Percentiles rank a stretch among this genome's conserved stretches.
phyloP scores from a whole-genome alignment of 2,113 vertebrate species.

The Talpa occidentalis region DNA sequence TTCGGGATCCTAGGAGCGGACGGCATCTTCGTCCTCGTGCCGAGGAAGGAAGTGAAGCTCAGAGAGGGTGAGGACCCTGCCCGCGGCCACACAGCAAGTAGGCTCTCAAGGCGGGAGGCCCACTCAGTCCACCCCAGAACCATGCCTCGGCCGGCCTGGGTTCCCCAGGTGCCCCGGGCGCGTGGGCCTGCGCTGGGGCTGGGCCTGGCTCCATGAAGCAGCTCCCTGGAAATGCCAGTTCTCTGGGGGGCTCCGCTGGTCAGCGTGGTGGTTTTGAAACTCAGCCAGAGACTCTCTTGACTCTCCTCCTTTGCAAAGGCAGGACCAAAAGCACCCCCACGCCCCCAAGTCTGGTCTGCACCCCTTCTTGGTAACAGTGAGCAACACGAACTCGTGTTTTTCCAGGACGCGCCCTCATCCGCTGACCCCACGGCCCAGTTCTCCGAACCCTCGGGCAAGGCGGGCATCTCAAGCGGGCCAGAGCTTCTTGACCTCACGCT shows the following conservation, averaged over 20 bases:
- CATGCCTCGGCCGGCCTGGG: no score
- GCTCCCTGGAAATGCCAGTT: background rate
- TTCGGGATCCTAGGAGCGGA: background rate
- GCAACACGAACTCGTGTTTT: no score
- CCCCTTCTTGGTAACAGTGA: background rate
- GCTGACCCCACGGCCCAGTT: no score
- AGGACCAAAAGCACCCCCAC: background rate
- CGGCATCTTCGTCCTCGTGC: background rate
- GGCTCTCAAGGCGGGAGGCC: background rate
- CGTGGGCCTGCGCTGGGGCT: no score
- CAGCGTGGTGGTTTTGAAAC: background rate
- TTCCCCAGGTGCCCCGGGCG: no score
- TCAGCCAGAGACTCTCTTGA: background rate
- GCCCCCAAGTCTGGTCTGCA: background rate
- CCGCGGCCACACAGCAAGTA: background rate
- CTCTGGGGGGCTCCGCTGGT: background rate
- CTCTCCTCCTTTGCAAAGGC: background rate
- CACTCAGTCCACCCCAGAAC: no score
- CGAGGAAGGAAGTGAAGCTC: background rate
- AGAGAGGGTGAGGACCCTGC: background rate
- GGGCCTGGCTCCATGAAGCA: background rate
- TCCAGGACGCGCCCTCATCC: no score
- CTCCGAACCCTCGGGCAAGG: no score
- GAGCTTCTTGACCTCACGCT: no score
- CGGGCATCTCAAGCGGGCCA: no score